These are phyloP conservation scores for Lagenorhynchus albirostris DNA, from an alignment of 2,113 vertebrate species.

Conservation along the genomic window DNA sequence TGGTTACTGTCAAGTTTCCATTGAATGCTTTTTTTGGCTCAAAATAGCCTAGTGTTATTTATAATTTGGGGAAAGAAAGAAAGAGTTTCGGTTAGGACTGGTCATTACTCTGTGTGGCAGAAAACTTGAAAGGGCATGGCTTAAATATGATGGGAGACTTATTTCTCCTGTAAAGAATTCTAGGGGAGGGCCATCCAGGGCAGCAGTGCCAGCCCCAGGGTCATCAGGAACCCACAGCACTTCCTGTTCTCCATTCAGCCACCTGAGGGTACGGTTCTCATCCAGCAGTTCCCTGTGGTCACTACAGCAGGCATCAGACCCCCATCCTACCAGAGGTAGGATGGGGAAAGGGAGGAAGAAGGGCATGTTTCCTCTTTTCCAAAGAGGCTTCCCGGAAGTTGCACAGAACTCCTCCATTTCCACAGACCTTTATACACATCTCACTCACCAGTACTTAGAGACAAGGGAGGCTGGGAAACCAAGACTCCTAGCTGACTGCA, in stretches of 20 bases:
- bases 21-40: not conserved
- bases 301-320: too few species aligned
- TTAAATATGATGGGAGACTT: not conserved
- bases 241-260: not conserved
- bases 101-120: not conserved
- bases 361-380: not conserved
- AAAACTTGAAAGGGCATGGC: not conserved
- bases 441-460: not conserved
- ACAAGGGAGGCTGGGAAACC: not conserved
- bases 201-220: accelerated
- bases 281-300: not conserved
- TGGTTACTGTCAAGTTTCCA: not conserved
- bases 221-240: not conserved
- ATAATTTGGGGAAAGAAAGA: not conserved
- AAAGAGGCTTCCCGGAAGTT: not conserved
- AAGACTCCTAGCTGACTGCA: not conserved
- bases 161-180: not conserved
- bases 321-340: accelerated
- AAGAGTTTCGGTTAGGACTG: not conserved
- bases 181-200: not conserved
- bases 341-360: too few species aligned
- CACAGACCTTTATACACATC: accelerated
- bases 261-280: accelerated
- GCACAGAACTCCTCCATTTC: too few species aligned
- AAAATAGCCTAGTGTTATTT: not conserved